phyloP scores from a whole-genome alignment of 2,888 invertebrate species.

The Polietes domitor region DNA sequence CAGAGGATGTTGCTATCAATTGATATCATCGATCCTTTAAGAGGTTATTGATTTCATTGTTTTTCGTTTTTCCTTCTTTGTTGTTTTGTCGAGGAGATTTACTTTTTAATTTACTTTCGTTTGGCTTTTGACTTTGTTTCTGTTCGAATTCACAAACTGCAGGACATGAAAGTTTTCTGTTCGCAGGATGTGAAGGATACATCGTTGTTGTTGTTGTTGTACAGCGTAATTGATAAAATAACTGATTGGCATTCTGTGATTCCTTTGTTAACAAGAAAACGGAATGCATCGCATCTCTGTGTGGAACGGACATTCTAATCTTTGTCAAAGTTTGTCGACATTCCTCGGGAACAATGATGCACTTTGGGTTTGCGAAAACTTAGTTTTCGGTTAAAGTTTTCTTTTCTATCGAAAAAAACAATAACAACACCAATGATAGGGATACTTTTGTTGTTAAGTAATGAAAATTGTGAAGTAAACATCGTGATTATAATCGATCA shows the following conservation, averaged over 20 bases:
- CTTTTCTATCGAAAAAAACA: not conserved
- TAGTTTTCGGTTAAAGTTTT: conserved; percentile 13
- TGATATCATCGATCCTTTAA: conserved; percentile 34
- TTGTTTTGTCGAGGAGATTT: not conserved
- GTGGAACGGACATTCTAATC: not conserved
- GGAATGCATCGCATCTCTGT: conserved; percentile 25
- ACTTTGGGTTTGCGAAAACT: conserved; percentile 13
- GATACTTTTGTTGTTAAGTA: not conserved
- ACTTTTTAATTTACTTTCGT: conserved; percentile 19
- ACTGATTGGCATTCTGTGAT: conserved; percentile 42
- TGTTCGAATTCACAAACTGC: too few species aligned
- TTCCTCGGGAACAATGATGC: not conserved
- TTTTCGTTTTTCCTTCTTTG: not conserved
- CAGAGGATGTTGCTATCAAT: not conserved
- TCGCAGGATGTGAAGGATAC: not conserved
- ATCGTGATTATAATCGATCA: not conserved
- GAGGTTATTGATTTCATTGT: conserved; percentile 43
- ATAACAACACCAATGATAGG: not conserved
- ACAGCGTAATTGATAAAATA: conserved; percentile 51
- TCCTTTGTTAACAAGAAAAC: conserved; percentile 51
- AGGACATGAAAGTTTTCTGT: not conserved
- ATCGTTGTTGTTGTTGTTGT: not conserved
- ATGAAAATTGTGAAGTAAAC: not conserved
- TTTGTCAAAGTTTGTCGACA: conserved; percentile 15
- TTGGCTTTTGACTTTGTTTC: conserved; percentile 11